Evolutionary conservation across 2,797 vertebrate species (phyloP), one percentile per base, ranked within the genome.

Genomic region (Amblyraja radiata): DNA sequence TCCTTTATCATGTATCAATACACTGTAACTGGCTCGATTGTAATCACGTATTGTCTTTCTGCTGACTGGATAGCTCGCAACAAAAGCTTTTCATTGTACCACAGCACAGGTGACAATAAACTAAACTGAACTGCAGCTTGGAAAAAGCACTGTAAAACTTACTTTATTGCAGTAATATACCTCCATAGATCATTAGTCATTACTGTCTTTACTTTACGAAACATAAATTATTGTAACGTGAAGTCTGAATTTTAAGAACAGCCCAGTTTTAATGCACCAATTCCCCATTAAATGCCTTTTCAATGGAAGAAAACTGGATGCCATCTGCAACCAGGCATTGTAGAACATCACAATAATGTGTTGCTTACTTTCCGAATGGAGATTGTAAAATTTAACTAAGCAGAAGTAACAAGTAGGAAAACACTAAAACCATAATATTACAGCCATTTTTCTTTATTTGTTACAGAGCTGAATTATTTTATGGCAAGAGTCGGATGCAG

Each of bases 281-380:
- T 54, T 91, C 36, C 36, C n/a, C 36, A 74, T 91, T 74, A 91
- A 90, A 90, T 68, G n/a, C 18, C 63, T 90, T 32, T 63, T 54
- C 36, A 92, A 36, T 92, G 10, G 46, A 76, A 58, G 71, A 39
- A 91, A 91, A 54, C 46, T 25, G 68, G 36, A 39, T 76, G 54
- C 73, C 61, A 88, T 88, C 71, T 92, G 36, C 32, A 74, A 39
- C 39, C 71, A 74, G 68, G 25, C n/a, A 71, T 90, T 90, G 68
- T 36, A 71, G 46, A 90, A 18, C 39, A 65, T 54, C 71, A 28
- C 21, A 92, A 54, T 74, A 74, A 92, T 74, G 32, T 92, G 71
- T 92, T 28, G 32, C 90, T 54, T 39, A 76, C 46, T 71, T 76
- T 92, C 73, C 7, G 54, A 54, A 76, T 92, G 71, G 25, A 54